A percentile compares a stretch with the other conserved stretches of the same genome.
phyloP scores from a whole-genome alignment of 30 jellyfish, hydroid and myxozoan species.

The Catostylus mosaicus region DNA sequence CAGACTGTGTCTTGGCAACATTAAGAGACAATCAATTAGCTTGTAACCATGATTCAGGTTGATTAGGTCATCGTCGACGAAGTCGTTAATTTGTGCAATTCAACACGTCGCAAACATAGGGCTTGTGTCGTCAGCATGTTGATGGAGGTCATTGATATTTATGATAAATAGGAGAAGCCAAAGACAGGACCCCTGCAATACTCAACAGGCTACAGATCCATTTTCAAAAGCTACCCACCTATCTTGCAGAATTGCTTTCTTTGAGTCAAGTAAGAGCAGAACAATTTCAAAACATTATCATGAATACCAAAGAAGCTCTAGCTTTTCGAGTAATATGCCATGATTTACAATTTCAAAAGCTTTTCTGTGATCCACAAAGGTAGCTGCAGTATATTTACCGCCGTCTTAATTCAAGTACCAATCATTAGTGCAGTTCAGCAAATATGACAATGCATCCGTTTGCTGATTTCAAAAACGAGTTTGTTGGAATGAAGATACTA shows the following conservation, averaged over 20 bases:
- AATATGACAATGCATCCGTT: background rate
- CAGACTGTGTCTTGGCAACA: conserved; percentile 11
- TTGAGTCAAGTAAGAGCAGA: conserved; percentile 3
- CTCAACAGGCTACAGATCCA: background rate
- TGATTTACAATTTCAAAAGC: conserved; percentile 1
- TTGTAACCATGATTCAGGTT: conserved; percentile 5
- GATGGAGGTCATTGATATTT: background rate
- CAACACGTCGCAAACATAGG: background rate
- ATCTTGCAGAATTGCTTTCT: conserved; percentile 8
- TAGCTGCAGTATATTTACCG: conserved; percentile 22
- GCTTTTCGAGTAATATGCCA: background rate
- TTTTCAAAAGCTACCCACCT: background rate
- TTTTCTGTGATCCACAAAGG: conserved; percentile 17
- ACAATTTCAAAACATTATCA: background rate
- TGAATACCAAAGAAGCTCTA: background rate
- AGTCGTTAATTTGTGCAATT: background rate
- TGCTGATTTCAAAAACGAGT: background rate
- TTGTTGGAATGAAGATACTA: background rate
- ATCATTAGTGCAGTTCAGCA: background rate
- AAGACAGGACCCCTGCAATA: background rate
- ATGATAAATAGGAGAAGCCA: background rate
- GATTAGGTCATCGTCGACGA: background rate
- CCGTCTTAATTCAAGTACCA: background rate
- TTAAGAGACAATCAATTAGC: conserved; percentile 5
- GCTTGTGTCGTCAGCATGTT: conserved; percentile 11